phyloP scores from a whole-genome alignment of 2,888 invertebrate species.

The Napeogenes inachia region DNA sequence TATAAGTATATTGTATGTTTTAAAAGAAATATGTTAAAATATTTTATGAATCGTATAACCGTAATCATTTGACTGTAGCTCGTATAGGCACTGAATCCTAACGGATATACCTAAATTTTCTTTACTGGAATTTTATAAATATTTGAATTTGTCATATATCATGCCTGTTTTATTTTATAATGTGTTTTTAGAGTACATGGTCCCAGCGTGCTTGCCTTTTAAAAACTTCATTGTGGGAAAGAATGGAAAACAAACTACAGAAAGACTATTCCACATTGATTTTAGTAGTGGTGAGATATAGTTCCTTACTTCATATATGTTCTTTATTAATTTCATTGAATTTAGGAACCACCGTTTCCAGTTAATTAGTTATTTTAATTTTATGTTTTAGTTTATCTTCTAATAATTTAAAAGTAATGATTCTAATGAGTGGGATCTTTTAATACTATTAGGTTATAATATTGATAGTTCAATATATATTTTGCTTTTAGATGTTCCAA shows the following conservation, averaged over 20 bases:
- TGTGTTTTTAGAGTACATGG: slow-evolving; percentile 43
- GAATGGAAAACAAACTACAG: slow-evolving; percentile 36
- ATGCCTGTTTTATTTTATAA: too few species aligned
- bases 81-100: too few species aligned
- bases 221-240: slow-evolving; percentile 46
- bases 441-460: background rate
- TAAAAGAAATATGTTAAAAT: too few species aligned
- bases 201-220: slow-evolving; percentile 62
- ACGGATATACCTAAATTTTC: too few species aligned
- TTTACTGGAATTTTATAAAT: too few species aligned
- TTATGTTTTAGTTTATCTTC: background rate
- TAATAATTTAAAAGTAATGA: background rate
- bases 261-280: slow-evolving; percentile 51
- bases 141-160: too few species aligned
- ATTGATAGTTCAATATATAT: slow-evolving; percentile 13
- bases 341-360: background rate
- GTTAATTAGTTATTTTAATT: background rate
- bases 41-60: too few species aligned
- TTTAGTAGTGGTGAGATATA: slow-evolving; percentile 48
- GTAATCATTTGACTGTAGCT: too few species aligned
- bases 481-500: slow-evolving; percentile 53
- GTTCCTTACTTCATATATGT: background rate
- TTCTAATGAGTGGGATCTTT: background rate
- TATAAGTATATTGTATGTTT: too few species aligned
- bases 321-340: background rate